These are phyloP conservation scores for Stomorhina lunata DNA, from an alignment of 2,888 invertebrate genomes.

Conservation along the genomic window DNA sequence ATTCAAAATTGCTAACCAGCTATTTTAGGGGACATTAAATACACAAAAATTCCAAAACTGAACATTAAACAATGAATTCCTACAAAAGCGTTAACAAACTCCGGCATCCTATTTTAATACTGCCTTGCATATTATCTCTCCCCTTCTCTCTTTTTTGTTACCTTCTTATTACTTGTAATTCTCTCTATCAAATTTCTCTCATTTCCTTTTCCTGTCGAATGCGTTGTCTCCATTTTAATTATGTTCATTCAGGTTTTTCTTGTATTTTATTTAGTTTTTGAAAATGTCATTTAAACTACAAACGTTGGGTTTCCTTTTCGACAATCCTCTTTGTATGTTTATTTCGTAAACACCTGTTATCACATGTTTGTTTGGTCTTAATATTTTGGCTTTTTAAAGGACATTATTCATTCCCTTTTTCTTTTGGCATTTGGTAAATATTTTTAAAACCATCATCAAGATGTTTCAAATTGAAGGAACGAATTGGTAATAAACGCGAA, in stretches of 20 bases:
- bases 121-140: background rate
- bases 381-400: constrained; percentile 26
- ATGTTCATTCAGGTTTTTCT: background rate
- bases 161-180: background rate
- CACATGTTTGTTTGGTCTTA: constrained; percentile 68
- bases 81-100: background rate
- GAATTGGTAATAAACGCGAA: too few species aligned
- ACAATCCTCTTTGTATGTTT: constrained; percentile 51
- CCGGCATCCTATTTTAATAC: constrained; percentile 28
- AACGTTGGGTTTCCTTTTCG: constrained; percentile 26
- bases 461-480: too few species aligned
- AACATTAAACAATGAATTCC: too few species aligned
- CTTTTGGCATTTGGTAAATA: constrained; percentile 28
- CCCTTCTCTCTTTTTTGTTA: constrained; percentile 31
- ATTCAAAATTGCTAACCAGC: too few species aligned
- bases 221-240: background rate
- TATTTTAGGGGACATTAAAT: too few species aligned
- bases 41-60: too few species aligned
- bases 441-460: background rate
- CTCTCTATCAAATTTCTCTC: background rate
- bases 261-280: background rate
- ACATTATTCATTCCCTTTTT: constrained; percentile 15
- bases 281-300: constrained; percentile 22
- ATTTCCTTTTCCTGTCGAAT: constrained; percentile 13
- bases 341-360: constrained; percentile 72